Base-by-base conservation (phyloP, 2,113 vertebrate species). In the Sarotherodon lohbergeri region DNA sequence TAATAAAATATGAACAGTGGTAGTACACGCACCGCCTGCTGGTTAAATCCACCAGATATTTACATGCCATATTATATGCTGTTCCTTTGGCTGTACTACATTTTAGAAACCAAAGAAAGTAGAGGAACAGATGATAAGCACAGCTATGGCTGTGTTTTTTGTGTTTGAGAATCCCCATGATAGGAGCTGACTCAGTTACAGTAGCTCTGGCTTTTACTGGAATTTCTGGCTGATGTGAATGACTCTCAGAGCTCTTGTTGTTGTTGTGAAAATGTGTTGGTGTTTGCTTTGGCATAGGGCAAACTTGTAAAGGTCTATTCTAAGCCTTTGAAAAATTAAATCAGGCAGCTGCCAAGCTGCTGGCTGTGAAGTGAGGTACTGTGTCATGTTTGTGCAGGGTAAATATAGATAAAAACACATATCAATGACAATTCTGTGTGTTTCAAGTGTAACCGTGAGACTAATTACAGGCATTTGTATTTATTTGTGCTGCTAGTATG, bases 231-330 rank as follows among this genome's bases (percentile, higher is more conserved):
- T 27, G 66, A 82, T 86, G 52, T 55, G 82, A 81, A 71, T 32
- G 48, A 86, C 82, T 93, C 85, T 93, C 86, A 88, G 86, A 85
- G 84, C 46, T 61, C 86, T 86, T 90, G 87, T 91, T 92, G 91
- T 91, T 92, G 92, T 92, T 92, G 84, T 88, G 39, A 82, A 91
- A 91, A 92, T 86, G 76, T 91, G 90, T 93, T 87, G 63, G 63
- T 94, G 90, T 95, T 96, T 95, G 82, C 55, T 86, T 95, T 95
- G 92, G 94, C 86, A n/a, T 27, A 52, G 71, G 61, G 79, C n/a
- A 66, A 86, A 80, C 85, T 81, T 91, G 48, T 90, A 90, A 92
- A 94, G 88, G 85, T 93, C 76, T 94, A 94, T 95, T 95, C 89
- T 94, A 93, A 94, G 93, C 80, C 66, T 29, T 68, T 91, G 71